phyloP scores from a whole-genome alignment of 2,113 vertebrate genomes.

The Phocoena phocoena region DNA sequence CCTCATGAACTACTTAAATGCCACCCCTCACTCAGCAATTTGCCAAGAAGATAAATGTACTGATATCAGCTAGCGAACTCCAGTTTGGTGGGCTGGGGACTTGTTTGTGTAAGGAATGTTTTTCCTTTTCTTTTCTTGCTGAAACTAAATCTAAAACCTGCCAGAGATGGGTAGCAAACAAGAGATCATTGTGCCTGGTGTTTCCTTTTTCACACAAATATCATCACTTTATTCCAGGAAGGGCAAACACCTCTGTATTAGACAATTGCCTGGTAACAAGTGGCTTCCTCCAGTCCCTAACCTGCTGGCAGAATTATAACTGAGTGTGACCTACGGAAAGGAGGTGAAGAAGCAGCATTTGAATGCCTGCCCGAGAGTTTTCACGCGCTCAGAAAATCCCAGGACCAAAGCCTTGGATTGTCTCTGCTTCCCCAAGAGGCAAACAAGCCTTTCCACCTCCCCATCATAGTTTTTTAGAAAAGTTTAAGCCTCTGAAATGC shows the following conservation, averaged over 20 bases:
- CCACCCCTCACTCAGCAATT: neutral
- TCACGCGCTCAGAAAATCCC: neutral
- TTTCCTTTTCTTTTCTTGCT: constrained; percentile 14
- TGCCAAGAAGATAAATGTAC: neutral
- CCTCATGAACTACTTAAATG: neutral
- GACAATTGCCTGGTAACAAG: neutral
- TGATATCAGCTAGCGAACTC: neutral
- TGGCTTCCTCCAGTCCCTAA: neutral
- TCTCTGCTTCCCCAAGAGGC: neutral
- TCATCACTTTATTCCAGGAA: neutral
- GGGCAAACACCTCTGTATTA: neutral
- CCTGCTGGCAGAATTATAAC: neutral
- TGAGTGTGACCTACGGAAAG: neutral
- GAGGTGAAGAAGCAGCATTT: neutral
- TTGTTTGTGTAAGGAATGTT: neutral
- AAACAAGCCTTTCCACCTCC: neutral
- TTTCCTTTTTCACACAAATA: constrained; percentile 1
- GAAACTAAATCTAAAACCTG: neutral
- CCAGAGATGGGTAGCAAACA: neutral
- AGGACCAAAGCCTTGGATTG: neutral
- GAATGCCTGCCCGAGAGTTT: neutral
- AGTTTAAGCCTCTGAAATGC: neutral
- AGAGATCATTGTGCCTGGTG: neutral
- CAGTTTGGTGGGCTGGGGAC: neutral
- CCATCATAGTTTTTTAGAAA: neutral